Evolutionary conservation across 2,888 invertebrate genomes (phyloP).

Genomic region (Pachycephus smyrnensis): DNA sequence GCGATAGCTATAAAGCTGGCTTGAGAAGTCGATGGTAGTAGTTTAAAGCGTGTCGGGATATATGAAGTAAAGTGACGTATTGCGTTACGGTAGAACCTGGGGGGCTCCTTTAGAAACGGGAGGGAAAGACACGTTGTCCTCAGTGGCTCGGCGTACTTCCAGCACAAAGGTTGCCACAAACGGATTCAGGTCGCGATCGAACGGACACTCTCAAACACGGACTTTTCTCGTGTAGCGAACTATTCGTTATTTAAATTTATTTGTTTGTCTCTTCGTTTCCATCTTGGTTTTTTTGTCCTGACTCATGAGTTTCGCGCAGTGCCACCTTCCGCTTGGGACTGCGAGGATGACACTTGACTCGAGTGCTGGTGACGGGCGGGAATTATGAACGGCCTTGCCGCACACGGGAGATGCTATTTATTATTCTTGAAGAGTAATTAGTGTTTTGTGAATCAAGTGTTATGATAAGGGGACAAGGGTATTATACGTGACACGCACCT

Average conservation of each 20-base stretch:
- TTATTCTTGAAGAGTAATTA: neutral
- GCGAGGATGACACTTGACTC: neutral
- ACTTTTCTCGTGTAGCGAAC: neutral
- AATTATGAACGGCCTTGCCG: neutral
- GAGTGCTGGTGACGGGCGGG: neutral
- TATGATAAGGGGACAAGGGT: neutral
- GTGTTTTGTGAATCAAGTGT: neutral
- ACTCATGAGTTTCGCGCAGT: neutral
- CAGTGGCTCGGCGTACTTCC: conserved; percentile 18
- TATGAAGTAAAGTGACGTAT: conserved; percentile 2
- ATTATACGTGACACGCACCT: neutral
- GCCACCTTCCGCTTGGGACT: neutral
- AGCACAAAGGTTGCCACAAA: conserved; percentile 9
- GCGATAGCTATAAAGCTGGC: neutral
- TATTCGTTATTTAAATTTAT: neutral
- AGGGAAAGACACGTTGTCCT: conserved; percentile 10
- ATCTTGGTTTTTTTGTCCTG: too few relatives aligned
- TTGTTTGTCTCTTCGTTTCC: neutral
- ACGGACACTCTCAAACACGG: neutral
- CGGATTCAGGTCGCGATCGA: neutral
- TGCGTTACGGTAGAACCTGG: neutral
- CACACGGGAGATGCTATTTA: neutral
- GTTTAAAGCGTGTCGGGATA: neutral
- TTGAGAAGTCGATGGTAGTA: neutral
- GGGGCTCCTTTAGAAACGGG: neutral